Base-by-base conservation (phyloP, 2,888 invertebrate species). In the Ernsta delagoae region DNA sequence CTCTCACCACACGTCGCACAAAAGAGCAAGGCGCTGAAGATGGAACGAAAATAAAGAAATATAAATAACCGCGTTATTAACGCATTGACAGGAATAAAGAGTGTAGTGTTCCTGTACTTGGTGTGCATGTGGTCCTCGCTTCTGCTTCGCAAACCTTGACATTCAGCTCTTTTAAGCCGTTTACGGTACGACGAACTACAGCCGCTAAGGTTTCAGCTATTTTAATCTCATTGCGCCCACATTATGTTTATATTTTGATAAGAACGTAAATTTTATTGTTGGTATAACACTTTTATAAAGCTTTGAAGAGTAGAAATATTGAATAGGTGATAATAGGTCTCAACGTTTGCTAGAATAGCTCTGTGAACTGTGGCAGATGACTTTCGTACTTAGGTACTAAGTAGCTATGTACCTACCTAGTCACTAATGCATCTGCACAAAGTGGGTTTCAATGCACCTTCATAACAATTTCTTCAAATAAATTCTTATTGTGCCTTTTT, bases 101-200 rank as follows among this genome's bases (percentile, higher is more conserved):
- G 56, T 61, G 16, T 36, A 67, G 67, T 67, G 67, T 12, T 43
- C 60, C 60, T 12, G 16, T 67, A 53, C 54, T 48, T 57, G 34
- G 53, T 60, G 66, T 60, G 54, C 43, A 39, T 54, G 56, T 53
- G 67, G 61, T 48, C 54, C 67, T 67, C 54, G 67, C 45, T 67
- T 67, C 60, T 67, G 67, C 67, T 67, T 61, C 61, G 67, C 67
- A 67, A 67, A 67, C 67, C 67, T 67, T 67, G 60, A 56, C 67
- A 56, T 67, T 67, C 61, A 67, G 36, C 36, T 61, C 36, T 67
- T 53, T 61, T 36, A 61, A 45, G 67, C 53, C 67, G 36, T 11
- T 67, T 36, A 61, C 56, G 61, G 54, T 61, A 16, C 60, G 61
- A 56, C 24, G 67, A 54, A 67, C 67, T 56, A 45, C 45, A 56